Evolutionary conservation across 2,113 vertebrate species (phyloP).

Genomic region (Echinops telfairi): DNA sequence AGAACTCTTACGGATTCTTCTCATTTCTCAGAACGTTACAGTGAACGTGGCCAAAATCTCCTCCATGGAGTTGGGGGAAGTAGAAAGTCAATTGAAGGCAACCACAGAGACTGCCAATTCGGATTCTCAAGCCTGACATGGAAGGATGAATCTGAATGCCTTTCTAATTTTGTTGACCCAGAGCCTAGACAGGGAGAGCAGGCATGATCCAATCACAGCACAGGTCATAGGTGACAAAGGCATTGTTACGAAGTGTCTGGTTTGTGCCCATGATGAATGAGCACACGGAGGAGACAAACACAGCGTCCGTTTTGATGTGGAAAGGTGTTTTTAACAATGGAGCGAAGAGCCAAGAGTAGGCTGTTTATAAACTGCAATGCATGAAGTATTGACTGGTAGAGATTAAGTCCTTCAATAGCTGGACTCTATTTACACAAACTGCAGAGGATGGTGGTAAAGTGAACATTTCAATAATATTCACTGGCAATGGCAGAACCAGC

Average conservation of each 20-base stretch:
- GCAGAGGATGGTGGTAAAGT: too few species aligned
- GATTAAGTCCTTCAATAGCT: too few species aligned
- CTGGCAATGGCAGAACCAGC: too few species aligned
- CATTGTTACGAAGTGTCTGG: not conserved
- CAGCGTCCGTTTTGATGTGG: not conserved
- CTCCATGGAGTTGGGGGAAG: slow-evolving; percentile 24
- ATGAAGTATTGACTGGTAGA: too few species aligned
- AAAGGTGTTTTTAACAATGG: not conserved
- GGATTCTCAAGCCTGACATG: not conserved
- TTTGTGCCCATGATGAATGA: not conserved
- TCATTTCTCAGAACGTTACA: slow-evolving; percentile 30
- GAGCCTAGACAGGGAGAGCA: slow-evolving; percentile 21
- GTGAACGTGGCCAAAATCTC: slow-evolving; percentile 11
- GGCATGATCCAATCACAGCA: not conserved
- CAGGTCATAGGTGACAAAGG: slow-evolving; percentile 4
- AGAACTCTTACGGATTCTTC: slow-evolving; percentile 21
- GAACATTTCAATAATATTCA: too few species aligned
- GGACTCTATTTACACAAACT: too few species aligned
- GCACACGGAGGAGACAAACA: not conserved
- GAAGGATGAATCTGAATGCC: slow-evolving; percentile 21
- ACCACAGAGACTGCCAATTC: slow-evolving; percentile 16
- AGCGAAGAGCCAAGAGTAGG: not conserved
- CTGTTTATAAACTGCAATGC: too few species aligned
- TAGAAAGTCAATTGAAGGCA: slow-evolving; percentile 45
- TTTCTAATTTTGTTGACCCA: slow-evolving; percentile 33